phyloP scores from a whole-genome alignment of 2,113 vertebrate genomes.

The Vireo altiloquus region DNA sequence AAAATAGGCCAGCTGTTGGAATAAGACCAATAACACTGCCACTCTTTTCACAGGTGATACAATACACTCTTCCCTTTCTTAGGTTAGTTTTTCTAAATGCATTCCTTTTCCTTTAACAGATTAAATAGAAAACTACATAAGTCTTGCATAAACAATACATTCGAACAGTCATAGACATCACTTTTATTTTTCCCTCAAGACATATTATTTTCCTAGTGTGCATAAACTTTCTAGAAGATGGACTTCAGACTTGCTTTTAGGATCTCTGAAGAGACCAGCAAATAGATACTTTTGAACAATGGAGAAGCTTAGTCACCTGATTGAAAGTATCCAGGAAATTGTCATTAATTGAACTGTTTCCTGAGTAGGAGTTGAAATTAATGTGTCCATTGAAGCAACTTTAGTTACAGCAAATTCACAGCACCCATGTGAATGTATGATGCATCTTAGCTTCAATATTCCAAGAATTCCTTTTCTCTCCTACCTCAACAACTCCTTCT shows the following conservation, averaged over 20 bases:
- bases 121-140: neutral
- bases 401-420: neutral
- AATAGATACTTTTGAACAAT: neutral
- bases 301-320: neutral
- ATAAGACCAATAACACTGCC: neutral
- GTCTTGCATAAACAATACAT: conserved; percentile 5
- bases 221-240: neutral
- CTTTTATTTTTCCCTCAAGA: neutral
- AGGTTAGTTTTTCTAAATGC: neutral
- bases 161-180: neutral
- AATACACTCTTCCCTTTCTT: conserved; percentile 10
- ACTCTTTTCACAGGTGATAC: neutral
- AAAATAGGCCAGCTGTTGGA: neutral
- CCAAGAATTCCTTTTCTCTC: neutral
- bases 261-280: neutral
- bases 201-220: neutral
- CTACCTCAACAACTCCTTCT: neutral
- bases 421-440: rapidly evolving
- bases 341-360: neutral
- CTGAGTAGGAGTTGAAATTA: neutral
- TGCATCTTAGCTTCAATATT: neutral
- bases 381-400: neutral
- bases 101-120: neutral
- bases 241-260: neutral
- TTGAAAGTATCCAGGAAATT: neutral